A percentile compares a stretch with the other conserved stretches of the same genome.
Conservation (phyloP, 1,140 invertebrate species). For the Olivierus martensii region DNA sequence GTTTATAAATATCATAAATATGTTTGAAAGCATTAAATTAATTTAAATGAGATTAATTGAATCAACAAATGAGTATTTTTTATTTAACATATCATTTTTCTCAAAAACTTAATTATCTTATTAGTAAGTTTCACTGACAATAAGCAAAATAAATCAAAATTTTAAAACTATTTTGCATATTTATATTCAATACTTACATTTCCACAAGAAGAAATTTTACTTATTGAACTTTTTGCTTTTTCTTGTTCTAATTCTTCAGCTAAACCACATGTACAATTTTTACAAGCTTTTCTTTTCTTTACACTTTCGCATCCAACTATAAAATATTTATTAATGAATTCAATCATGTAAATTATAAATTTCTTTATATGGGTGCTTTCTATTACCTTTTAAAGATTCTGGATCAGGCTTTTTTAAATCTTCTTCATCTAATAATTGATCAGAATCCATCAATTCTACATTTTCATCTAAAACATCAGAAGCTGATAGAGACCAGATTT, state of each 20-base stretch:
- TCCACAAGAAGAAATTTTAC: conserved; percentile 79
- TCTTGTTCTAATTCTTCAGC: conserved; percentile 71
- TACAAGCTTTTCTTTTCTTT: conserved; percentile 91
- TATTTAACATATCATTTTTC: too few relatives aligned
- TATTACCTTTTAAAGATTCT: conserved; percentile 55
- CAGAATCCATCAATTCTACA: conserved; percentile 69
- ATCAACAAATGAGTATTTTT: too few relatives aligned
- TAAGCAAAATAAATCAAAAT: too few relatives aligned
- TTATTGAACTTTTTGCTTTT: conserved; percentile 31
- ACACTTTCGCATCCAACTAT: conserved; percentile 58
- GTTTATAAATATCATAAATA: too few relatives aligned
- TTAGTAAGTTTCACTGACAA: too few relatives aligned
- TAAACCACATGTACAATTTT: conserved; percentile 93
- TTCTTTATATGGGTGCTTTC: not conserved
- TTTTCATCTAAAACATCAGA: conserved; percentile 48
- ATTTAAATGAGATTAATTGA: too few relatives aligned
- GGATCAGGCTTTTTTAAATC: conserved; percentile 76
- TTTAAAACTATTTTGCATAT: too few relatives aligned
- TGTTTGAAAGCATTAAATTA: too few relatives aligned
- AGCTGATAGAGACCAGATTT: conserved; percentile 48
- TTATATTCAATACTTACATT: conserved; percentile 62
- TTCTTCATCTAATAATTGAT: conserved; percentile 73
- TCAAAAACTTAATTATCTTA: too few relatives aligned
- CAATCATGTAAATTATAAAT: not conserved
- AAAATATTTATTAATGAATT: not conserved